phyloP scores from a whole-genome alignment of 1,140 invertebrate species.

The Telenomus remus region DNA sequence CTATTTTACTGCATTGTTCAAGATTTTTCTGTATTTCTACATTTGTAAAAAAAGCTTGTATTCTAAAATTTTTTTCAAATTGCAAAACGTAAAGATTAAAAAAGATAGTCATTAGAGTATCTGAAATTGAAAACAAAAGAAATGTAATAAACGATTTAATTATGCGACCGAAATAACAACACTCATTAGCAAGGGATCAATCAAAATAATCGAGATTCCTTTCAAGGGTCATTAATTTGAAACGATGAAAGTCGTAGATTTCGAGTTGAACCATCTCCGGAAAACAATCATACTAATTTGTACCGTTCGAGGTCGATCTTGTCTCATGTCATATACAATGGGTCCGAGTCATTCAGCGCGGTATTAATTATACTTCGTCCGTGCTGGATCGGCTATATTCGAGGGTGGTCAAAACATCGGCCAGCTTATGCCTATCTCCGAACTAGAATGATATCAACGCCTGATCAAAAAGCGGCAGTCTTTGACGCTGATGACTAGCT shows the following conservation, averaged over 20 bases:
- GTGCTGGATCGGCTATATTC: constrained; percentile 45
- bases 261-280: background rate
- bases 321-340: constrained; percentile 16
- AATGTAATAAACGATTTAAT: no score
- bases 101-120: no score
- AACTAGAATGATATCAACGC: constrained; percentile 60
- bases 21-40: no score
- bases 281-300: constrained; percentile 39
- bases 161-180: constrained; percentile 22
- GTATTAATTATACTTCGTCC: constrained; percentile 66
- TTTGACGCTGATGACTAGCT: constrained; percentile 65
- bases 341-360: constrained; percentile 25
- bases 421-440: constrained; percentile 34
- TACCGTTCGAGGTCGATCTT: constrained; percentile 15
- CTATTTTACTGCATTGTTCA: no score
- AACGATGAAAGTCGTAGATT: constrained; percentile 1
- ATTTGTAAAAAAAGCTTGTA: no score
- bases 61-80: no score
- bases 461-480: constrained; percentile 59
- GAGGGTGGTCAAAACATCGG: constrained; percentile 59
- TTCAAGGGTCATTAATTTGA: constrained; percentile 24
- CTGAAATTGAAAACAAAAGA: no score
- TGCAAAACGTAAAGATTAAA: no score
- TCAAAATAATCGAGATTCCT: constrained; percentile 24
- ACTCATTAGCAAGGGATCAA: constrained; percentile 44